Evolutionary conservation across 2,888 invertebrate genomes (phyloP).

Genomic region (Rhaphigaster nebulosa): DNA sequence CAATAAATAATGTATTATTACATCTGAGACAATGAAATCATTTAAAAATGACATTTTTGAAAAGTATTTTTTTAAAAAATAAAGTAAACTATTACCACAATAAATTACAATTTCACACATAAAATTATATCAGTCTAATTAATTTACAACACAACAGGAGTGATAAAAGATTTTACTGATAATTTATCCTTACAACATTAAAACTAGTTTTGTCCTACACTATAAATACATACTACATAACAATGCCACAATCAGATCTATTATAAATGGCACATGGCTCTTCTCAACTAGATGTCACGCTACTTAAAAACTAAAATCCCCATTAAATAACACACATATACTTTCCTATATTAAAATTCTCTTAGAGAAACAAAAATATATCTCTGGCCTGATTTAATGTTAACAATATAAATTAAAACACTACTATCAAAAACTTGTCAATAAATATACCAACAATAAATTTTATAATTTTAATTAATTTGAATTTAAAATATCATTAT

Average conservation of each 20-base stretch:
- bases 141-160: background rate
- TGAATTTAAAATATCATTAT: conserved; percentile 11
- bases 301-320: conserved; percentile 55
- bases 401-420: conserved; percentile 3
- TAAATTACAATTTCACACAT: conserved; percentile 43
- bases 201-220: conserved; percentile 38
- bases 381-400: conserved; percentile 25
- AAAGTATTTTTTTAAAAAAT: conserved; percentile 23
- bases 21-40: conserved; percentile 43
- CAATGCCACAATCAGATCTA: conserved; percentile 54
- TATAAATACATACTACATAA: conserved; percentile 54
- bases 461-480: background rate
- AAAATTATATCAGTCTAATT: conserved; percentile 32
- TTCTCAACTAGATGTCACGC: conserved; percentile 42
- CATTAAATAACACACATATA: conserved; percentile 54
- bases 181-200: conserved; percentile 26
- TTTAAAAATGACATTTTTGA: conserved; percentile 31
- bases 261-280: conserved; percentile 57
- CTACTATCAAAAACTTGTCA: background rate
- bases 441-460: conserved; percentile 37
- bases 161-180: conserved; percentile 1
- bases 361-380: conserved; percentile 30
- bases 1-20: conserved; percentile 60
- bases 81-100: conserved; percentile 31
- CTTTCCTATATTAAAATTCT: conserved; percentile 36